Base-by-base conservation (phyloP, 1,140 invertebrate genomes). In the Pseudachorutes palmiensis region DNA sequence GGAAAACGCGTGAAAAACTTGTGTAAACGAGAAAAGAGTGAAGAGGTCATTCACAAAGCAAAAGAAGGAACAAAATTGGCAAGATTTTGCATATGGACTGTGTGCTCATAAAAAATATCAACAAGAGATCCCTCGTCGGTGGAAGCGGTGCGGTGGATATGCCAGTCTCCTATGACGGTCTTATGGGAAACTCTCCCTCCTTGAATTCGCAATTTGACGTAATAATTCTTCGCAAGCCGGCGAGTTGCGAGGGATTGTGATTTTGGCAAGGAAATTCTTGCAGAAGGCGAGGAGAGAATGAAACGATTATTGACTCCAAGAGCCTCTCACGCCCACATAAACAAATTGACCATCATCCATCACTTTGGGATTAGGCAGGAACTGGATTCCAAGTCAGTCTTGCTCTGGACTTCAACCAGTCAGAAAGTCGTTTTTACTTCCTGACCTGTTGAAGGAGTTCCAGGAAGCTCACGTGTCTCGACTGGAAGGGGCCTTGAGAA, bases 21-120 rank as follows among this genome's bases (percentile, higher is more conserved):
- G 36, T 41, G 36, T 41, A 41, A 41, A 41, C 36, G 36, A 41
- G 36, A 41, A 41, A 41, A 41, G 36, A 41, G 36, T 64, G 48
- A 45, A 70, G 69, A 70, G 69, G 69, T 70, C 69, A 70, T 70
- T 70, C 69, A 67, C 69, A 65, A 70, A 67, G n/a, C n/a, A n/a
- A n/a, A n/a, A n/a, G 36, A 19, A 41, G 28, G 62, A 67, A 63
- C 65, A 66, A 67, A 70, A 64, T 63, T 61, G 32, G 36, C 66
- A 41, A 68, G 31, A 70, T 70, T n/a, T 67, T 67, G 65, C 65
- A 67, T 70, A 68, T 62, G 58, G 60, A n/a, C n/a, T n/a, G n/a
- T n/a, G 30, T 45, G 49, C 61, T 59, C 62, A 68, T 68, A 68
- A 68, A 68, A 68, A 68, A 68, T 61, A 68, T 68, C 66, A 68